Percentiles rank a stretch among this genome's conserved stretches.
phyloP scores from a whole-genome alignment of 2,797 vertebrate species.

The Nothura maculosa region DNA sequence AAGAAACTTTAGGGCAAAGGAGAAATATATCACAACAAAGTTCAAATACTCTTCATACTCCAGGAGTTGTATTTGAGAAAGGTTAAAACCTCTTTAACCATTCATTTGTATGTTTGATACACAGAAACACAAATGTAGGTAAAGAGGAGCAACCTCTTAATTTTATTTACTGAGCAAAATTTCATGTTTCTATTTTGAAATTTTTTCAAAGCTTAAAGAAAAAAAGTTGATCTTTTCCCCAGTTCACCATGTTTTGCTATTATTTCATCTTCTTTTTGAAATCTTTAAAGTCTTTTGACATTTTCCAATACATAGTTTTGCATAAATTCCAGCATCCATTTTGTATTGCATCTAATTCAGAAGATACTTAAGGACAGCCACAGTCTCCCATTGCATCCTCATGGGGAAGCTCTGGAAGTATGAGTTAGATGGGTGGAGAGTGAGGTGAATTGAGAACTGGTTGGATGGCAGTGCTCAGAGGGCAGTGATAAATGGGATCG shows the following conservation, averaged over 20 bases:
- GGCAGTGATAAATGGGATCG: no score
- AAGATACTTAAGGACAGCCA: not conserved
- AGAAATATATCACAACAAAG: not conserved
- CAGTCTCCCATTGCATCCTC: no score
- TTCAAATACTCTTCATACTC: not conserved
- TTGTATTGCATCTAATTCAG: constrained; percentile 26
- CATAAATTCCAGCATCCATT: constrained; percentile 53
- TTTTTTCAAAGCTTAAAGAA: not conserved
- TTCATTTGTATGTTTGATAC: not conserved
- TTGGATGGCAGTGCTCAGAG: no score
- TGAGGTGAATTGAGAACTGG: no score
- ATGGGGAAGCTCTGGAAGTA: no score
- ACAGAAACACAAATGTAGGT: not conserved
- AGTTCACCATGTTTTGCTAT: constrained; percentile 41
- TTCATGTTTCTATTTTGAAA: not conserved
- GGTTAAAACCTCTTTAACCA: not conserved
- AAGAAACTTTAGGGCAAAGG: not conserved
- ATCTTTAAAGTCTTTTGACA: constrained; percentile 30
- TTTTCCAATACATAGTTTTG: constrained; percentile 22
- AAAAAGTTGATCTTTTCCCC: not conserved
- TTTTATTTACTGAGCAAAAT: not conserved
- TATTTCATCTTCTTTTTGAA: constrained; percentile 61
- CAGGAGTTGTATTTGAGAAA: not conserved
- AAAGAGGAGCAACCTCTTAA: not conserved
- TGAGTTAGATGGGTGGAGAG: no score